Base-by-base conservation (phyloP, 2,113 vertebrate genomes). In the Cricetomys ansorgei region DNA sequence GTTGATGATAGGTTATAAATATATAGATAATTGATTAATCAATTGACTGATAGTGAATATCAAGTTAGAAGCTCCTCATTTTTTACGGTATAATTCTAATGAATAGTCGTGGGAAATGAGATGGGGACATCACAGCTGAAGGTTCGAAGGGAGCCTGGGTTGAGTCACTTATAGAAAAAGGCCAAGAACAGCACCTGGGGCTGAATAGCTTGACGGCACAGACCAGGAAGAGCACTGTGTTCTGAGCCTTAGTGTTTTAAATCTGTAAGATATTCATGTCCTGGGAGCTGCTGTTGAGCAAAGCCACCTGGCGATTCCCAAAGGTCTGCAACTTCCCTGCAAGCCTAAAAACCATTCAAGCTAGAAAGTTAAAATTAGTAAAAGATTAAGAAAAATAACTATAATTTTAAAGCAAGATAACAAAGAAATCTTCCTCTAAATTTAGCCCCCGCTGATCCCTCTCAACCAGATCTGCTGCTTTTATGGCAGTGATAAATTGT, bases 361-460 rank as follows among this genome's bases (percentile, higher is more conserved):
- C 40, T 50, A 43, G 29, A 67, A 88, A 53, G 43, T 53, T 87
- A 37, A 45, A 64, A 50, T 53, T 69, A 87, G 67, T 50, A 67
- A 50, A 37, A 86, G 31, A 48, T 85, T 23, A 34, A 85, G 16
- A 37, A 65, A 59, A 12, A 64, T 19, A 48, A 34, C 37, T 21
- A 48, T 37, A 1, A 48, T 50, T 69, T 69, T 86, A n/a, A 67
- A 86, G 45, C 43, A 69, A 48, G 21, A 15, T 37, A 19, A 25
- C 64, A 45, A 75, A 57, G 34, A n/a, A 11, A 16, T 29, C 13
- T 8, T 45, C 72, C 43, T 55, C 25, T 53, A 15, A 69, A 19
- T 4, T 40, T 23, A 70, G 16, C 7, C 23, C 8, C 59, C 5
- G 7, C 1, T 55, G 12, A 0, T 1, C 16, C 16, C 19, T 43